phyloP scores from a whole-genome alignment of 2,888 invertebrate species.

The Augiades crinisus region DNA sequence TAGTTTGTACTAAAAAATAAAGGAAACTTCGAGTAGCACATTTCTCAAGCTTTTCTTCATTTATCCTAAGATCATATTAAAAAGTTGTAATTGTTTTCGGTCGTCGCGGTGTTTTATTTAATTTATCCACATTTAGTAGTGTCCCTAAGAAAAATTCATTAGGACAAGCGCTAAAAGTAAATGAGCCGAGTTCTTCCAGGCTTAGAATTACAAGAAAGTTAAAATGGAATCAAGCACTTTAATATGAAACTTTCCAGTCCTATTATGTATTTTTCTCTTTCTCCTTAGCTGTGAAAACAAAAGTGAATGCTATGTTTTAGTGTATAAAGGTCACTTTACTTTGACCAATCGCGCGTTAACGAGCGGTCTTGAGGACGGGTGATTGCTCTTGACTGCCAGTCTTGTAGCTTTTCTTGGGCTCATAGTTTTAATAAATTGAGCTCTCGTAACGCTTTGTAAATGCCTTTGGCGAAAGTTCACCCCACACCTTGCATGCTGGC shows the following conservation, averaged over 20 bases:
- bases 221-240: constrained; percentile 49
- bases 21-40: no score
- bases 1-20: no score
- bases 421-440: no score
- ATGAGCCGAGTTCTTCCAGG: constrained; percentile 23
- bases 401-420: constrained; percentile 14
- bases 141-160: constrained; percentile 1
- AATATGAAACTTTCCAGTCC: constrained; percentile 44
- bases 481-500: no score
- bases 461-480: no score
- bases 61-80: no score
- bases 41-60: no score
- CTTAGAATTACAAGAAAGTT: constrained; percentile 45
- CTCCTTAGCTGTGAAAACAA: constrained; percentile 16
- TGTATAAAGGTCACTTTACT: constrained; percentile 35
- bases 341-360: constrained; percentile 37
- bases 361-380: constrained; percentile 45
- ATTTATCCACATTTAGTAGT: neutral
- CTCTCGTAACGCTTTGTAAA: no score
- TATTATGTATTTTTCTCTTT: constrained; percentile 44
- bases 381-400: constrained; percentile 41
- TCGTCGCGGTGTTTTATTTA: neutral
- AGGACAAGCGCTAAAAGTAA: constrained; percentile 21
- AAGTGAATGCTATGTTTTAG: constrained; percentile 7
- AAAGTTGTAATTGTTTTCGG: no score